Evolutionary conservation across 30 jellyfish, hydroid and myxozoan species (phyloP), one percentile per base, ranked within the genome.

Genomic region (Cassiopea andromeda): DNA sequence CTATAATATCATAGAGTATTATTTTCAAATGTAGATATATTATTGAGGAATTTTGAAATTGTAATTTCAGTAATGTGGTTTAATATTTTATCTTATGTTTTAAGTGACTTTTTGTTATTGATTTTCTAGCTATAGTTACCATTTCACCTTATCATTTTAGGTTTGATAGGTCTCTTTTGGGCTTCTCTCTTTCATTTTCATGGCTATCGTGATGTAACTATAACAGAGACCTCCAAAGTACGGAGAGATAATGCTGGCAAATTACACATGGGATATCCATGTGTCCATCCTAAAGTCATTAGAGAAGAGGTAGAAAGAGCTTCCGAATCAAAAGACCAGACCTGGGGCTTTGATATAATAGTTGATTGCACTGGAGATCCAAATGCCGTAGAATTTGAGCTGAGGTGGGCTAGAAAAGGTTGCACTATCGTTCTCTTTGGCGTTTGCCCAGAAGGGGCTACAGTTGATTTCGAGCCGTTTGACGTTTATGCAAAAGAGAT

Each of bases 141-240:
- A 27, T 27, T 27, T 27, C 38, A 27, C 38, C 38, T 27, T 27
- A 27, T 27, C 38, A 27, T 27, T 27, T 27, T 80, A 93, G 98
- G 97, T 7, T 81, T 93, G 44, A 82, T 87, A 81, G 98, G 98
- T 8, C 90, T 93, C 2, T 71, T 93, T 5, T 93, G 98, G 98
- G 97, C 97, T 2, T 93, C 97, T 38, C 78, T 93, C 68, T 93
- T 93, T 69, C 98, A 93, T 88, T 93, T 77, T 89, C 98, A 88
- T 84, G 98, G 98, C 8, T 84, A 81, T 80, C 97, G 98, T 16
- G 94, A 88, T 49, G 98, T 93, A 7, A 82, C 97, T 45, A 83
- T 93, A 60, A 93, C 91, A 45, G 97, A 93, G 74, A 89, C 92
- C 10, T 54, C 94, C 7, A 97, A 88, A 46, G 91, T 74, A 38